A percentile compares a stretch with the other conserved stretches of the same genome.
phyloP scores from a whole-genome alignment of 2,113 vertebrate genomes.

The Ailuropoda melanoleuca region DNA sequence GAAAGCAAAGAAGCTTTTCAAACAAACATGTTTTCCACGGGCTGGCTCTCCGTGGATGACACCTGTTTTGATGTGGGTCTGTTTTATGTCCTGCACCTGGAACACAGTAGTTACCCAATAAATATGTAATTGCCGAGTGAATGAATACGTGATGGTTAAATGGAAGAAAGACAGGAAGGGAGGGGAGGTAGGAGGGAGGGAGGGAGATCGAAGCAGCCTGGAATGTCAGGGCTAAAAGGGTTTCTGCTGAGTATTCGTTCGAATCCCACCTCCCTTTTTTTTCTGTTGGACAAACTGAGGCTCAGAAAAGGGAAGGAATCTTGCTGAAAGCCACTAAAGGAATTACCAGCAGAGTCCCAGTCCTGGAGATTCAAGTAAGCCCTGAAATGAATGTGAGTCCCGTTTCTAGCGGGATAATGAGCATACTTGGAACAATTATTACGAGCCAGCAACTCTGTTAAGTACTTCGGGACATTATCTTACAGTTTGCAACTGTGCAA shows the following conservation, averaged over 20 bases:
- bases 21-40: not conserved
- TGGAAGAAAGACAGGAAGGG: not conserved
- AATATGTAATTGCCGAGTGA: not conserved
- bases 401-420: not conserved
- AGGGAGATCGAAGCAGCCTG: not conserved
- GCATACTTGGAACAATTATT: not conserved
- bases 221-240: not conserved
- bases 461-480: not conserved
- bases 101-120: not conserved
- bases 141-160: not conserved
- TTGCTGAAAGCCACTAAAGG: not conserved
- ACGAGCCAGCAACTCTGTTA: not conserved
- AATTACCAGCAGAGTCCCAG: not conserved
- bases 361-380: not conserved
- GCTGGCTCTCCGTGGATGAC: not conserved
- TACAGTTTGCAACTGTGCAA: not conserved
- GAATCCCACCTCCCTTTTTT: not conserved
- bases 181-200: no score
- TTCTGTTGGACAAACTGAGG: not conserved
- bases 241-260: not conserved
- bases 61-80: not conserved
- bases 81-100: conserved; percentile 35
- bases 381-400: not conserved
- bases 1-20: conserved; percentile 12
- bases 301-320: not conserved